These are phyloP conservation scores for Hydrophis major DNA, from an alignment of 2,797 vertebrate genomes.

Conservation along the genomic window DNA sequence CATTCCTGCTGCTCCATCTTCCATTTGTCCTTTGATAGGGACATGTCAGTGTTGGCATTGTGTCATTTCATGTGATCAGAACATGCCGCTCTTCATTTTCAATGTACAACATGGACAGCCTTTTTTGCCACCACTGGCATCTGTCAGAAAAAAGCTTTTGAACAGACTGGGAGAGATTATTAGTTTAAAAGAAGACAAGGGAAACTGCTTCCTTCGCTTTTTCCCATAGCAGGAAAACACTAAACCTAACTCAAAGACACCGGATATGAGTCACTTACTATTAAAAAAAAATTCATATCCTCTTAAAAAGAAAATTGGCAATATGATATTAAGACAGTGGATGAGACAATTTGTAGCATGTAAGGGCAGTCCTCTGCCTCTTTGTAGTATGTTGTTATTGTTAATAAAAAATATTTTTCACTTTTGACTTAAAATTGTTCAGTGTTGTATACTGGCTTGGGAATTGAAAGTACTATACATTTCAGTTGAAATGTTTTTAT, in stretches of 20 bases:
- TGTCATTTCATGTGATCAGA: neutral
- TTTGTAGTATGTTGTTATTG: conserved; percentile 51
- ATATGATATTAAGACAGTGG: neutral
- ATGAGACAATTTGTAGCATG: neutral
- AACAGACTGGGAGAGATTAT: neutral
- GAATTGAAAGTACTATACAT: neutral
- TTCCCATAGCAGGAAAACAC: neutral
- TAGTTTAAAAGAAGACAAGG: neutral
- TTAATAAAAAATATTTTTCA: conserved; percentile 72
- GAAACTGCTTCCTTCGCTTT: neutral
- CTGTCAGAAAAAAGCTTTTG: neutral
- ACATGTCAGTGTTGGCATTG: neutral
- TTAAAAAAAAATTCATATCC: neutral
- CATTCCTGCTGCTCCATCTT: neutral
- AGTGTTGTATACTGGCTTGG: rapidly evolving
- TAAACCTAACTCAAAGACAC: neutral
- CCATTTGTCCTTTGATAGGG: neutral
- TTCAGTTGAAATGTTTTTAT: neutral
- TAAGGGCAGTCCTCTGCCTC: neutral
- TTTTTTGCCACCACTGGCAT: neutral
- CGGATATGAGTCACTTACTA: neutral
- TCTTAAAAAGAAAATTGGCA: conserved; percentile 32
- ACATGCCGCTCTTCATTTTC: neutral
- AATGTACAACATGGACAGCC: neutral
- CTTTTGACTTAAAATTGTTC: conserved; percentile 11